A percentile compares a stretch with the other conserved stretches of the same genome.
Evolutionary conservation across 2,888 invertebrate genomes (phyloP).

Genomic region (Caenorhabditis drosophilae): DNA sequence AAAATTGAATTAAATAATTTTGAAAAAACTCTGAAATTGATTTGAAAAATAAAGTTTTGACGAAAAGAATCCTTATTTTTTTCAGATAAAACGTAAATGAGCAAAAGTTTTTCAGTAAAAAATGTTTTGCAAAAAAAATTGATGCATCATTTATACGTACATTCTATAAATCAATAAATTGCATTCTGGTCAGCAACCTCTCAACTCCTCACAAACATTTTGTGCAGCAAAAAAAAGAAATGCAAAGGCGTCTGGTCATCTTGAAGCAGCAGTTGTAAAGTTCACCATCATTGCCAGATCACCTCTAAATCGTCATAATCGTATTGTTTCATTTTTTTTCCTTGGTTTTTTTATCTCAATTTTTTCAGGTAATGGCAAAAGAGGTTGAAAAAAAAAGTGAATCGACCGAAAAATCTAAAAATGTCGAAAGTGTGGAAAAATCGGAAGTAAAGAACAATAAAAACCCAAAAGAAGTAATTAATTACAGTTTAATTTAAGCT

Average conservation of each 20-base stretch:
- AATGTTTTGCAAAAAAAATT: too few relatives aligned
- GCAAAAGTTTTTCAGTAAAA: too few relatives aligned
- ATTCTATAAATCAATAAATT: too few relatives aligned
- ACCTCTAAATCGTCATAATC: neutral
- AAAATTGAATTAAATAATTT: too few relatives aligned
- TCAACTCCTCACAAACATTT: too few relatives aligned
- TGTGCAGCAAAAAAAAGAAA: neutral
- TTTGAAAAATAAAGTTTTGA: too few relatives aligned
- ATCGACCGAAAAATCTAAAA: neutral
- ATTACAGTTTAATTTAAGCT: neutral
- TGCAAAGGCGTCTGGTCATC: constrained; percentile 26
- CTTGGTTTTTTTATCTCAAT: neutral
- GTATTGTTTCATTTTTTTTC: neutral
- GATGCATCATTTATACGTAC: too few relatives aligned
- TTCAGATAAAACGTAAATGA: too few relatives aligned
- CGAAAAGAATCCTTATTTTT: too few relatives aligned
- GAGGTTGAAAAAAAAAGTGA: neutral
- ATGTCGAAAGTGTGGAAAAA: neutral
- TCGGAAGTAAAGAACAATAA: too few relatives aligned
- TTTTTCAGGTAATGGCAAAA: neutral
- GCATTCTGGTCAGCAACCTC: too few relatives aligned
- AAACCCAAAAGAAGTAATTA: neutral
- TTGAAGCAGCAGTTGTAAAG: constrained; percentile 27
- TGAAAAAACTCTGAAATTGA: too few relatives aligned
- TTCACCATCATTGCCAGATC: constrained; percentile 10